Evolutionary conservation across 2,797 vertebrate genomes (phyloP).

Genomic region (Oryzias sinensis): DNA sequence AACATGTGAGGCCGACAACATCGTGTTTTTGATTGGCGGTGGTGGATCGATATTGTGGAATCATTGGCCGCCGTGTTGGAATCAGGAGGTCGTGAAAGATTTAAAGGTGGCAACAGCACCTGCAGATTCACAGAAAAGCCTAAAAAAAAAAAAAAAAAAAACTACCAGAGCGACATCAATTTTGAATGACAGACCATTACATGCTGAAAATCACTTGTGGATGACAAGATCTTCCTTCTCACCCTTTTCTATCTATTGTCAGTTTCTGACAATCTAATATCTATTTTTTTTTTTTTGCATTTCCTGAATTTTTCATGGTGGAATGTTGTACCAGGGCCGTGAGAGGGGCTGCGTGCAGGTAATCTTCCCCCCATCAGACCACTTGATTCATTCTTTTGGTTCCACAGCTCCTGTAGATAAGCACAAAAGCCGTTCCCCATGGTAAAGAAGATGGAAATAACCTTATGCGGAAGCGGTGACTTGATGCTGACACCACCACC

Average conservation of each 20-base stretch:
- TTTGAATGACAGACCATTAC: constrained; percentile 60
- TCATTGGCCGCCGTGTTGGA: constrained; percentile 56
- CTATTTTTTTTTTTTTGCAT: constrained; percentile 61
- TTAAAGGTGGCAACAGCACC: constrained; percentile 64
- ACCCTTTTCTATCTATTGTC: constrained; percentile 57
- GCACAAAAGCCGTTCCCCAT: constrained; percentile 63
- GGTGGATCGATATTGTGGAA: constrained; percentile 66
- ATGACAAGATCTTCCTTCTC: constrained; percentile 57
- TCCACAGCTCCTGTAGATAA: constrained; percentile 56
- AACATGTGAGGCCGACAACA: constrained; percentile 58
- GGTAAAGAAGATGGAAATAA: constrained; percentile 63
- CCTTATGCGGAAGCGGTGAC: constrained; percentile 10
- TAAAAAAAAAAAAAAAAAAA: constrained; percentile 61
- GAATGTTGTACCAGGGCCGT: constrained; percentile 63
- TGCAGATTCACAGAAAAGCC: constrained; percentile 44
- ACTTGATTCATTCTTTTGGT: constrained; percentile 77
- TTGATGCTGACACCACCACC: constrained; percentile 7
- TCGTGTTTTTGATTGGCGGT: constrained; percentile 73
- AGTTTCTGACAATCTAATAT: too few species aligned
- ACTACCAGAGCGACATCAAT: constrained; percentile 60
- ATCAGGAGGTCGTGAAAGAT: constrained; percentile 67
- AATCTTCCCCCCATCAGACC: constrained; percentile 75
- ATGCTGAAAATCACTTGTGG: constrained; percentile 38
- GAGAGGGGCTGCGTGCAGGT: constrained; percentile 62
- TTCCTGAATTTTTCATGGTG: constrained; percentile 40